Evolutionary conservation across 2,797 vertebrate species (phyloP).

Genomic region (Streptopelia turtur): DNA sequence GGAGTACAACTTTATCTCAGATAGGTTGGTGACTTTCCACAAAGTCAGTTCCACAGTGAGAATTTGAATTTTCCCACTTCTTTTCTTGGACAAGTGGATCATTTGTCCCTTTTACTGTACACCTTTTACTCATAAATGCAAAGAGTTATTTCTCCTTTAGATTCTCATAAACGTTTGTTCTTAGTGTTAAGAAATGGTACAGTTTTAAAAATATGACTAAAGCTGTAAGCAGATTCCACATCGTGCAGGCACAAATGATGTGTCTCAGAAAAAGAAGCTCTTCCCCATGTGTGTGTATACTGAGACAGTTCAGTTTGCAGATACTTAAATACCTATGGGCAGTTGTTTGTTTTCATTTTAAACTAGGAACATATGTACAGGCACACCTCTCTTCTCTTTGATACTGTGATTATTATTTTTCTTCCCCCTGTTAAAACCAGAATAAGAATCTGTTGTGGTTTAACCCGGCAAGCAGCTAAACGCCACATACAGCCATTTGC

Average conservation of each 20-base stretch:
- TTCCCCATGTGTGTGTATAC: background rate
- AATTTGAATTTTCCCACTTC: background rate
- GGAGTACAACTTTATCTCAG: background rate
- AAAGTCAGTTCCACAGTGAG: background rate
- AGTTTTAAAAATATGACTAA: background rate
- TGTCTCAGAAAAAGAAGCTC: background rate
- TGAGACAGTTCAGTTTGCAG: constrained; percentile 22
- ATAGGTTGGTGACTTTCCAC: background rate
- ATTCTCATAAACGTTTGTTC: background rate
- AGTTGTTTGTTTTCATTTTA: constrained; percentile 29
- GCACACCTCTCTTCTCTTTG: background rate
- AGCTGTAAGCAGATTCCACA: constrained; percentile 11
- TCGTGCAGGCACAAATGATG: background rate
- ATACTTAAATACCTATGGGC: constrained; percentile 3
- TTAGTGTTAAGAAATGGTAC: background rate
- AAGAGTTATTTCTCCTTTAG: background rate
- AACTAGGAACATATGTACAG: background rate
- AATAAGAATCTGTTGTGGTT: background rate
- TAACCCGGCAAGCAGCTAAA: too few species aligned
- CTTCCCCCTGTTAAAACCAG: background rate
- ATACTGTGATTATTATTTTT: background rate
- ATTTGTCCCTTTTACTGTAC: background rate
- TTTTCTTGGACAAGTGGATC: background rate
- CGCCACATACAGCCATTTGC: too few species aligned
- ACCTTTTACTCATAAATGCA: background rate